Evolutionary conservation across 2,797 vertebrate species (phyloP).

Genomic region (Rallus crepitans): DNA sequence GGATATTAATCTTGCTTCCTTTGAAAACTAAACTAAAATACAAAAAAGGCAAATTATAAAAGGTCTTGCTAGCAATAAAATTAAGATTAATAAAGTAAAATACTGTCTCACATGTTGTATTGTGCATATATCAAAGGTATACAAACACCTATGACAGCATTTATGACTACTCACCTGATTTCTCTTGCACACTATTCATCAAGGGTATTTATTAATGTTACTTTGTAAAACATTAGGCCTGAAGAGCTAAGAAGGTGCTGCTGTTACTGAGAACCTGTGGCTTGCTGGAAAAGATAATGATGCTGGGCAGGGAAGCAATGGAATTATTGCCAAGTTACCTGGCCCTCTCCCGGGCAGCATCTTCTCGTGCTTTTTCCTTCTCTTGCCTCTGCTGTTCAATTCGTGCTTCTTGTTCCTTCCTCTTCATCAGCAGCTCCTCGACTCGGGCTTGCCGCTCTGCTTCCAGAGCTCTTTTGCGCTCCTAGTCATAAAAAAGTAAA

Average conservation of each 20-base stretch:
- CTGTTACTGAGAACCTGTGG: background rate
- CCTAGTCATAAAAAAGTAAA: conserved; percentile 75
- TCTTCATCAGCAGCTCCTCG: conserved; percentile 91
- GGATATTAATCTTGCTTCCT: background rate
- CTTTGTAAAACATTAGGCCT: background rate
- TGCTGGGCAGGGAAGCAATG: background rate
- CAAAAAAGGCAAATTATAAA: conserved; percentile 2
- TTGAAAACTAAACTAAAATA: conserved; percentile 17
- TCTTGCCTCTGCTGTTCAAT: conserved; percentile 97
- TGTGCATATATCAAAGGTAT: background rate
- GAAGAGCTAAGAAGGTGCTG: background rate
- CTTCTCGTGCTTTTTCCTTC: conserved; percentile 95
- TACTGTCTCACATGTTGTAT: background rate
- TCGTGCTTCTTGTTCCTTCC: conserved; percentile 95
- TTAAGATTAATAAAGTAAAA: background rate
- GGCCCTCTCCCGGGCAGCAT: conserved; percentile 95
- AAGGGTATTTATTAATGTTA: background rate
- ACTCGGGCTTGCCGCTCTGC: conserved; percentile 96
- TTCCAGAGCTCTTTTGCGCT: conserved; percentile 93
- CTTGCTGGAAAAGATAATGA: fast-evolving
- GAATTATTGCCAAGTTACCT: conserved; percentile 77
- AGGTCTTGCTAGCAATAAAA: background rate
- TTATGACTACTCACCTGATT: background rate
- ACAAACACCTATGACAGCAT: background rate
- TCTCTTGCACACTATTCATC: background rate